Conservation (phyloP, 1,140 invertebrate genomes). For the Oncopeltus fasciatus region DNA sequence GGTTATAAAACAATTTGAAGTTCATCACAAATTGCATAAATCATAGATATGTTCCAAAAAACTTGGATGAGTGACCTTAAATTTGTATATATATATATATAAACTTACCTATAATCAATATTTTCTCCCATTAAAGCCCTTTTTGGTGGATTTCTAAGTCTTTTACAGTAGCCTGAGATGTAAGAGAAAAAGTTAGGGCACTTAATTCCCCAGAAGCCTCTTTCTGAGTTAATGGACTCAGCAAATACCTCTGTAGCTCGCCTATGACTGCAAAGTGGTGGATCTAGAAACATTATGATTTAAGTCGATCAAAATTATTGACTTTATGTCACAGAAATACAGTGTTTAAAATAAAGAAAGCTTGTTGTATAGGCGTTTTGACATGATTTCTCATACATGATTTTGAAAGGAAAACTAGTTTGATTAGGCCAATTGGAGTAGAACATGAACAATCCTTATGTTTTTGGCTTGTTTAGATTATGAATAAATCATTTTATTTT, state of each 20-base stretch:
- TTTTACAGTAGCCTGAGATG: slow-evolving; percentile 40
- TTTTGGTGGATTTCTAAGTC: neutral
- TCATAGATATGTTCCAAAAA: neutral
- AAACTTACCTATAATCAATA: slow-evolving; percentile 21
- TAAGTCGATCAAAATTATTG: neutral
- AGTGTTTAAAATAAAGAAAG: neutral
- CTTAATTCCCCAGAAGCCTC: slow-evolving; percentile 55
- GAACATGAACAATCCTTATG: neutral
- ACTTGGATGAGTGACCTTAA: neutral
- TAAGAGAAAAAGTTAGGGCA: slow-evolving; percentile 50
- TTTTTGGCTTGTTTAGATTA: neutral
- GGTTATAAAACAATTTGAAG: neutral
- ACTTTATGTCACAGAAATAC: neutral
- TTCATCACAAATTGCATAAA: neutral
- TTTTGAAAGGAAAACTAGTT: neutral
- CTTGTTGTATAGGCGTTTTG: neutral
- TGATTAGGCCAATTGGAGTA: neutral
- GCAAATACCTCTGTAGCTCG: slow-evolving; percentile 51
- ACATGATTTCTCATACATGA: neutral
- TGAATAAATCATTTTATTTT: too few relatives aligned
- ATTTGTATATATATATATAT: neutral
- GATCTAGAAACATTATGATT: slow-evolving; percentile 25
- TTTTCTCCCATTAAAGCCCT: slow-evolving; percentile 24
- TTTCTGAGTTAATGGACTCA: slow-evolving; percentile 44
- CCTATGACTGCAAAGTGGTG: slow-evolving; percentile 46